These are phyloP conservation scores for Natator depressus DNA, from an alignment of 2,113 vertebrate genomes.

Conservation along the genomic window DNA sequence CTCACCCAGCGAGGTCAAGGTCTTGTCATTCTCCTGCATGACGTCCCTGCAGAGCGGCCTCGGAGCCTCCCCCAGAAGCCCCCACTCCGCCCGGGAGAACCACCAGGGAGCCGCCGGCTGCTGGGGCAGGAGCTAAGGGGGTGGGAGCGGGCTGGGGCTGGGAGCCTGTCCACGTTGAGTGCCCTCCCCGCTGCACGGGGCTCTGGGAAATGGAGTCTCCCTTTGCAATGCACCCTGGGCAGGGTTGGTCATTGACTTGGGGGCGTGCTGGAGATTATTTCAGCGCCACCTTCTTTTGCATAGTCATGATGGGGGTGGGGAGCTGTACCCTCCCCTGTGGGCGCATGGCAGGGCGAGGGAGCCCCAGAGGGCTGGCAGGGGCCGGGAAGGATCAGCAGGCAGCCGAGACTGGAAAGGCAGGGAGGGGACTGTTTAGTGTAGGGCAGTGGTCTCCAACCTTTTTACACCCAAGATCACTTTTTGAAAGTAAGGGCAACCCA, in stretches of 20 bases:
- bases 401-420: neutral
- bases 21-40: neutral
- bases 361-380: neutral
- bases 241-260: too few relatives aligned
- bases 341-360: too few relatives aligned
- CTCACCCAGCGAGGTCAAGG: neutral
- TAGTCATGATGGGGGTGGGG: neutral
- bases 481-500: too few relatives aligned
- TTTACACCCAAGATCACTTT: too few relatives aligned
- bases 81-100: neutral
- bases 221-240: neutral
- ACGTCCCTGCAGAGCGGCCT: neutral
- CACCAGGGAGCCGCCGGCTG: neutral
- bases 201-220: neutral
- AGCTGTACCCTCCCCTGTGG: too few relatives aligned
- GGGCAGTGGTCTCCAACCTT: too few relatives aligned
- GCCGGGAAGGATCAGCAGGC: too few relatives aligned
- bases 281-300: neutral
- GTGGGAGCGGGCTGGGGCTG: neutral
- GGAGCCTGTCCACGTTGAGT: neutral
- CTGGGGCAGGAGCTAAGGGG: neutral
- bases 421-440: too few relatives aligned
- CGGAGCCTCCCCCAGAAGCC: neutral
- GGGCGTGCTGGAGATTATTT: neutral
- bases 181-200: neutral